Conservation (phyloP, 2,113 vertebrate genomes). For the Gobius niger region DNA sequence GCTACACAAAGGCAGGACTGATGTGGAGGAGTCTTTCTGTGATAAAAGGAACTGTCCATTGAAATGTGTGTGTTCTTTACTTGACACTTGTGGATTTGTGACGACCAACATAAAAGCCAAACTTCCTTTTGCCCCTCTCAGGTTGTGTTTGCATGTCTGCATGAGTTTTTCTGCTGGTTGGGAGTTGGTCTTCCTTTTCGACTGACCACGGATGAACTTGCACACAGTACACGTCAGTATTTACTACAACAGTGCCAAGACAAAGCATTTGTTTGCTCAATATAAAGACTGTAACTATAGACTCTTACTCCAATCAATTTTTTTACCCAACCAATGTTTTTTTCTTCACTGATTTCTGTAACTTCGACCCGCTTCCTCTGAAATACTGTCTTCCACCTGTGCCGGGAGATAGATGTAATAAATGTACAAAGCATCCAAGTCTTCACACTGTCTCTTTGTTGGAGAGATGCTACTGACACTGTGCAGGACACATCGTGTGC, state of each 20-base stretch:
- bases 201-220: conserved; percentile 29
- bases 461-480: conserved; percentile 53
- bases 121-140: conserved; percentile 72
- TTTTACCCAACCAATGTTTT: conserved; percentile 44
- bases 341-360: conserved; percentile 17
- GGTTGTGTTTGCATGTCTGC: conserved; percentile 84
- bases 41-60: conserved; percentile 57
- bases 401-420: conserved; percentile 64
- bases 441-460: conserved; percentile 45
- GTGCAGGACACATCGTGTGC: conserved; percentile 74
- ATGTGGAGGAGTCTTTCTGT: conserved; percentile 47
- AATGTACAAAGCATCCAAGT: conserved; percentile 69
- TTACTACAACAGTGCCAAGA: conserved; percentile 60
- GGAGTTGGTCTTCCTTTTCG: conserved; percentile 45
- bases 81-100: conserved; percentile 73
- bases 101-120: conserved; percentile 68
- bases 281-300: conserved; percentile 38
- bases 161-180: conserved; percentile 75
- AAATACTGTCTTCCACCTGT: conserved; percentile 76
- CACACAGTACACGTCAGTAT: conserved; percentile 28
- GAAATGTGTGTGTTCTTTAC: conserved; percentile 66
- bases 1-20: conserved; percentile 21
- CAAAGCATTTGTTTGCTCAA: conserved; percentile 43
- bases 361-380: conserved; percentile 67
- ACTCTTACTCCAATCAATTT: conserved; percentile 28